Evolutionary conservation across 2,113 vertebrate species (phyloP), one percentile per base, ranked within the genome.

Genomic region (Phalacrocorax carbo): DNA sequence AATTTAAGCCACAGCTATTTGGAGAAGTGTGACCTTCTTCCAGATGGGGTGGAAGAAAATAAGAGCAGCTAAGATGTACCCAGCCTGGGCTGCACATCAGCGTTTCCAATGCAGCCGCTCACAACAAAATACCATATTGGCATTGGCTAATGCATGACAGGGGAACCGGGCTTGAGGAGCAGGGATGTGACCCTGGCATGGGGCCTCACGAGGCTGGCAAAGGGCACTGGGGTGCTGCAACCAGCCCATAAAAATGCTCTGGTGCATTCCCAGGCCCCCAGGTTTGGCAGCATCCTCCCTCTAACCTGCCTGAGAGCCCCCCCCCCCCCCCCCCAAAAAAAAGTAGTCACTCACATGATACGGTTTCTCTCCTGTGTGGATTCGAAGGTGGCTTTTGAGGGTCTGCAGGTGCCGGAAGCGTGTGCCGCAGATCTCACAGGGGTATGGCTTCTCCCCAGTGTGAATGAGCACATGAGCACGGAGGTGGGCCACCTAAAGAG

Each of bases 331-430:
- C 36, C 36, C 36, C 36, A 36, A 36, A 7, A 42, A 30, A 7
- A 5, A 38, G 22, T 51, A 61, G 29, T 49, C 19, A 98, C 99
- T 80, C 98, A 99, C 99, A 98, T 99, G 99, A 96, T 99, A 99
- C 22, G 99, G 99, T 97, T 99, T 99, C 95, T 99, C 99, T 97
- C 99, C 99, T 0, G 99, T 99, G 98, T 99, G 99, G 82, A 99
- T 99, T 52, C 99, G 99, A 91, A 99, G 98, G 98, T 99, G 99
- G 93, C 99, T 99, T 98, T 99, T 99, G 80, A 99, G 96, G 5
- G 99, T 99, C 98, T 99, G 99, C 95, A 99, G 98, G 97, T 99
- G 99, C 57, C 99, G 98, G 98, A 99, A 99, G 82, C 99, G 99
- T 0, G 99, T 99, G 82, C 99, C 99, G 1, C 99, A 99, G 98